A percentile compares a stretch with the other conserved stretches of the same genome.
These are phyloP conservation scores for Rousettus madagascariensis DNA, from an alignment of 2,797 vertebrate species.

Conservation along the genomic window DNA sequence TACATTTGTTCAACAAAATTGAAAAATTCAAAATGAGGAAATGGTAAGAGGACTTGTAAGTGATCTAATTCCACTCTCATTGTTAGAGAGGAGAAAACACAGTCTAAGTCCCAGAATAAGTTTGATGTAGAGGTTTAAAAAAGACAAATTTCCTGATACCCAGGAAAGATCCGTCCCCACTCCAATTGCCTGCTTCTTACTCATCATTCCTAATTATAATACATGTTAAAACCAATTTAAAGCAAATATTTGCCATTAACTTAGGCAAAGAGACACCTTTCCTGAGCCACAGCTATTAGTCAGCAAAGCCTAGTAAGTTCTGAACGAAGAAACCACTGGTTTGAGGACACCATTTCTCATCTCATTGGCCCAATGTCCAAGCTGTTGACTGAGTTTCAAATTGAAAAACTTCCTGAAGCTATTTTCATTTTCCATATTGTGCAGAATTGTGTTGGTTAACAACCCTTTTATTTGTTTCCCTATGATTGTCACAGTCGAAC, in stretches of 20 bases:
- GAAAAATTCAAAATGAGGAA: constrained; percentile 53
- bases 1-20: constrained; percentile 37
- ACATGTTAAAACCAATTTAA: background rate
- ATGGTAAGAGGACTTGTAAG: constrained; percentile 26
- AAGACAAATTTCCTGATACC: background rate
- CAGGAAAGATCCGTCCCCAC: background rate
- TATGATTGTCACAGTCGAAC: background rate
- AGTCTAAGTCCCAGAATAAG: background rate
- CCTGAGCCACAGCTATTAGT: background rate
- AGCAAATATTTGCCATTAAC: background rate
- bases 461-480: background rate
- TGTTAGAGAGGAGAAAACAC: background rate
- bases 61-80: background rate
- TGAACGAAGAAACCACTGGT: background rate
- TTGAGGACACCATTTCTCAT: background rate
- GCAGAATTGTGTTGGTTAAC: background rate
- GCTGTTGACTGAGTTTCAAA: background rate
- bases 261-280: background rate
- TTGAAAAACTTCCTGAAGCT: background rate
- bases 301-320: background rate
- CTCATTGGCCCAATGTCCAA: background rate
- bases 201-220: background rate
- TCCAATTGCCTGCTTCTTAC: background rate
- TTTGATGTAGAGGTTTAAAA: background rate
- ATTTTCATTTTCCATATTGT: constrained; percentile 16